phyloP scores from a whole-genome alignment of 2,888 invertebrate species.

The Adela reaumurella region DNA sequence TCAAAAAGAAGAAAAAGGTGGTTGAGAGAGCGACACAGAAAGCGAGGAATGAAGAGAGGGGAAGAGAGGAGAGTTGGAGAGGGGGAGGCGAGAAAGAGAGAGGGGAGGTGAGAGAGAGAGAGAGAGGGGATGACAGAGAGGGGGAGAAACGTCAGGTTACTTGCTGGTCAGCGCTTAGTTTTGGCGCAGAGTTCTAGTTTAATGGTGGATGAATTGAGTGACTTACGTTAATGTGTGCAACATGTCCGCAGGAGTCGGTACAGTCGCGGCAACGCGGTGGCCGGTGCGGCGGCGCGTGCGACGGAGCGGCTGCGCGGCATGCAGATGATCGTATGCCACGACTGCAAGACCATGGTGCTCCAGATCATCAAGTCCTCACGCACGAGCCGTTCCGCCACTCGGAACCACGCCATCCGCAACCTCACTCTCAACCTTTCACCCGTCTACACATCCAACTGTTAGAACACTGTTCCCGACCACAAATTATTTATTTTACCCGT shows the following conservation, averaged over 20 bases:
- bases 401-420: slow-evolving; percentile 77
- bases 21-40: too few relatives aligned
- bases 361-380: slow-evolving; percentile 90
- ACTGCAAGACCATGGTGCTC: slow-evolving; percentile 91
- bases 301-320: slow-evolving; percentile 69
- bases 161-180: too few relatives aligned
- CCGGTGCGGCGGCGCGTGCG: slow-evolving; percentile 44
- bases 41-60: too few relatives aligned
- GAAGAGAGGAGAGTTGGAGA: too few relatives aligned
- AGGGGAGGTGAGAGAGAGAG: too few relatives aligned
- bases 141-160: too few relatives aligned
- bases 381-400: slow-evolving; percentile 75
- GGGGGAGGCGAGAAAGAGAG: too few relatives aligned
- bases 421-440: slow-evolving; percentile 81
- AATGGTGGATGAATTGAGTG: too few relatives aligned
- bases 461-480: slow-evolving; percentile 9
- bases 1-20: too few relatives aligned
- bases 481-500: slow-evolving; percentile 17
- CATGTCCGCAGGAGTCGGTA: slow-evolving; percentile 51
- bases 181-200: too few relatives aligned
- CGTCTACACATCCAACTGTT: slow-evolving; percentile 63
- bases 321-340: slow-evolving; percentile 88
- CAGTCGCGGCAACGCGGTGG: slow-evolving; percentile 57
- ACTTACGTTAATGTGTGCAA: not conserved
- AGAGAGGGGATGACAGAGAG: too few relatives aligned